Conservation (phyloP, 2,888 invertebrate genomes). For the Agrochola litura region DNA sequence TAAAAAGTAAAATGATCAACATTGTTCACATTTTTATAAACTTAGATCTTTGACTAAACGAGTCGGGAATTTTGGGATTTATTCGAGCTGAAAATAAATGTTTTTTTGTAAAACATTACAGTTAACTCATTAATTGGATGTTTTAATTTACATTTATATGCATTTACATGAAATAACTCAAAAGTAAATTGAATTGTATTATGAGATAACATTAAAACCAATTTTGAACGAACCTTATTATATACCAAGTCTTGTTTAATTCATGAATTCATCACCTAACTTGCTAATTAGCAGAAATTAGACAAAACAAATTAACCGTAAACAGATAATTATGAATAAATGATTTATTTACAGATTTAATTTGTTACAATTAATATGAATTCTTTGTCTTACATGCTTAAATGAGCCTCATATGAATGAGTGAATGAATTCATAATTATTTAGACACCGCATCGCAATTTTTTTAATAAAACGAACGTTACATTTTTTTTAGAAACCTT, state of each 20-base stretch:
- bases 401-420: background rate
- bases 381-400: background rate
- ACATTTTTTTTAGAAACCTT: background rate
- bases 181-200: constrained; percentile 3
- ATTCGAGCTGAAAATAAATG: background rate
- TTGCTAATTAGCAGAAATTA: constrained; percentile 26
- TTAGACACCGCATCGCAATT: background rate
- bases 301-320: background rate
- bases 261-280: constrained; percentile 17
- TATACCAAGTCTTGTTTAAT: background rate
- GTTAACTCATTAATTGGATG: background rate
- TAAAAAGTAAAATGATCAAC: background rate
- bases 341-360: background rate
- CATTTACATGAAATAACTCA: background rate
- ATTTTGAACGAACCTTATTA: background rate
- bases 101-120: constrained; percentile 7
- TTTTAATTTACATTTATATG: constrained; percentile 15
- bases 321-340: background rate
- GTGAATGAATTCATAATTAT: background rate
- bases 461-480: background rate
- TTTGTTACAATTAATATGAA: background rate
- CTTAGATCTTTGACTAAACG: background rate
- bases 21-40: background rate
- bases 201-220: constrained; percentile 8
- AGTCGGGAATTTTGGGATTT: background rate